Conservation (phyloP, 2,797 vertebrate genomes). For the Danio aesculapii region DNA sequence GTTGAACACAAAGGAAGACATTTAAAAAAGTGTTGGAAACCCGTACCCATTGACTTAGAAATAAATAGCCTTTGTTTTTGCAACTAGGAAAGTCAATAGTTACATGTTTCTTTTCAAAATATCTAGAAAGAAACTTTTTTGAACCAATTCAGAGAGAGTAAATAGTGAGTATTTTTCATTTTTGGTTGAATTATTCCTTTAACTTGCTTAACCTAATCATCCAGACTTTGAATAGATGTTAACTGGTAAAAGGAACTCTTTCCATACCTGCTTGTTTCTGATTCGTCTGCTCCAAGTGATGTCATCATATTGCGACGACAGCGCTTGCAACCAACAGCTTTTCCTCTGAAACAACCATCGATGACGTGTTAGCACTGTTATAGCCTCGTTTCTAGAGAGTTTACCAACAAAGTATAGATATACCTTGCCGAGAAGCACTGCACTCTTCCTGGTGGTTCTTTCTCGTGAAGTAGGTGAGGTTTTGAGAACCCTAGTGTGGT, state of each 20-base stretch:
- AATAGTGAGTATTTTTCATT: too few species aligned
- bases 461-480: slow-evolving; percentile 71
- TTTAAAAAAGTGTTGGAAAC: too few species aligned
- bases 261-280: slow-evolving; percentile 75
- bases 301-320: slow-evolving; percentile 78
- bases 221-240: neutral
- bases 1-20: too few species aligned
- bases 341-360: slow-evolving; percentile 72
- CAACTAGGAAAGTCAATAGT: too few species aligned
- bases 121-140: too few species aligned
- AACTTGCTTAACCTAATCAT: neutral
- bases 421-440: slow-evolving; percentile 80
- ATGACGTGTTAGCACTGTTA: neutral
- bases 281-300: slow-evolving; percentile 79
- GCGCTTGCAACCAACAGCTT: slow-evolving; percentile 76
- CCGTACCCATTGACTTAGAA: too few species aligned
- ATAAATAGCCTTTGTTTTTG: too few species aligned
- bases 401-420: slow-evolving; percentile 28
- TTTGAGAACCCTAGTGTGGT: slow-evolving; percentile 66
- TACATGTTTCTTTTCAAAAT: too few species aligned
- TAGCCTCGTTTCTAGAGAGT: neutral
- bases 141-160: too few species aligned
- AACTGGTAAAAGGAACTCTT: neutral
- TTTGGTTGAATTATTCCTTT: neutral
- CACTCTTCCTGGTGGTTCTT: slow-evolving; percentile 77